A percentile compares a stretch with the other conserved stretches of the same genome.
phyloP scores from a whole-genome alignment of 1,140 invertebrate genomes.

The Ostrea edulis region DNA sequence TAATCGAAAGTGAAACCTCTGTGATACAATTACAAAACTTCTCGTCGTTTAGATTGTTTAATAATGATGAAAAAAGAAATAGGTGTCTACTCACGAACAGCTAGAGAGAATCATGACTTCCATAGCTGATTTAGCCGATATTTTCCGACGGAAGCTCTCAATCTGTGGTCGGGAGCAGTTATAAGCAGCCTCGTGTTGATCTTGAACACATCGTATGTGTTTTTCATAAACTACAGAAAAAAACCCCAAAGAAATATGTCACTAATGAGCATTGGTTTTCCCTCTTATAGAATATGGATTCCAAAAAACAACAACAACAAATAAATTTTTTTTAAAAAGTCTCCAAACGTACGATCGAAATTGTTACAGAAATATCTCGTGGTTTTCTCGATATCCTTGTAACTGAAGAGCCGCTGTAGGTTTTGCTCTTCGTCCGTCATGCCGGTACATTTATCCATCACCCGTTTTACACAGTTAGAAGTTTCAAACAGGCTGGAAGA shows the following conservation, averaged over 20 bases:
- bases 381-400: conserved; percentile 50
- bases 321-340: too few species aligned
- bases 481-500: conserved; percentile 28
- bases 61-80: background rate
- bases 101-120: conserved; percentile 54
- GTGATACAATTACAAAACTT: too few species aligned
- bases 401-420: conserved; percentile 49
- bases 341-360: conserved; percentile 42
- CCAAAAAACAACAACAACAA: too few species aligned
- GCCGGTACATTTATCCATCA: conserved; percentile 49
- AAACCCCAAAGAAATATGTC: background rate
- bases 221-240: conserved; percentile 50
- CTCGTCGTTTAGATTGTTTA: too few species aligned
- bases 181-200: conserved; percentile 38
- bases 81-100: conserved; percentile 41
- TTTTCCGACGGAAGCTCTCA: conserved; percentile 23
- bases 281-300: too few species aligned
- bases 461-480: conserved; percentile 45
- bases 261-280: too few species aligned
- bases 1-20: too few species aligned
- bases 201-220: conserved; percentile 45
- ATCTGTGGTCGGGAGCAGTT: conserved; percentile 35
- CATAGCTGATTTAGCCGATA: conserved; percentile 27
- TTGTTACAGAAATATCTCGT: conserved; percentile 48
- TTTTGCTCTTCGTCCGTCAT: conserved; percentile 52